These are phyloP conservation scores for Etia nguti DNA, from an alignment of 2,113 vertebrate genomes.

Conservation along the genomic window DNA sequence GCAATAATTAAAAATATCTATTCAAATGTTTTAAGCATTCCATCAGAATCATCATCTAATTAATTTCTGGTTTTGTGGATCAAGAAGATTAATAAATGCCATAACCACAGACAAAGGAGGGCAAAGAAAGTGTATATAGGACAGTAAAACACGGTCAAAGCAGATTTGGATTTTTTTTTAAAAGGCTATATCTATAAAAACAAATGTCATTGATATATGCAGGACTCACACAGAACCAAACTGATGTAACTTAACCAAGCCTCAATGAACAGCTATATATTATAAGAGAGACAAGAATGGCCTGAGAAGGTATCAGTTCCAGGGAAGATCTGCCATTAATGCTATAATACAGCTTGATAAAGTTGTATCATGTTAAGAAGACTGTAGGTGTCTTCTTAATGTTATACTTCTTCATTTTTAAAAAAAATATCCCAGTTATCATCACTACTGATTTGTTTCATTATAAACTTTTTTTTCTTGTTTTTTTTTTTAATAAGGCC, in stretches of 20 bases:
- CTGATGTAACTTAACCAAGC: background rate
- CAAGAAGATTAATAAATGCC: background rate
- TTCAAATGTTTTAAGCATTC: background rate
- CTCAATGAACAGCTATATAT: background rate
- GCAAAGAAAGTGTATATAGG: background rate
- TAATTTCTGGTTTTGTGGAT: background rate
- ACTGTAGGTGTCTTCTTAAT: background rate
- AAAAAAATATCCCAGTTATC: background rate
- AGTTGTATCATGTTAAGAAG: background rate
- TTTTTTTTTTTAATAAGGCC: background rate
- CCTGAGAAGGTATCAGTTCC: background rate
- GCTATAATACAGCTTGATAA: background rate
- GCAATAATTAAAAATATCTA: background rate
- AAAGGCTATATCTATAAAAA: background rate
- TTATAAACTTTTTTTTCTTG: background rate
- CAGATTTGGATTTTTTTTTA: too few relatives aligned
- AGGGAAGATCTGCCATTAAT: background rate
- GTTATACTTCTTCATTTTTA: background rate
- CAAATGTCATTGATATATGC: background rate
- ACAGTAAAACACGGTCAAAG: background rate
- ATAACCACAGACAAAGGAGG: background rate
- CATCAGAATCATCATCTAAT: background rate
- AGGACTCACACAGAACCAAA: background rate
- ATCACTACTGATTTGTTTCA: background rate
- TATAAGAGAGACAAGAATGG: background rate